phyloP scores from a whole-genome alignment of 2,113 vertebrate genomes.

The Phrynosoma platyrhinos region DNA sequence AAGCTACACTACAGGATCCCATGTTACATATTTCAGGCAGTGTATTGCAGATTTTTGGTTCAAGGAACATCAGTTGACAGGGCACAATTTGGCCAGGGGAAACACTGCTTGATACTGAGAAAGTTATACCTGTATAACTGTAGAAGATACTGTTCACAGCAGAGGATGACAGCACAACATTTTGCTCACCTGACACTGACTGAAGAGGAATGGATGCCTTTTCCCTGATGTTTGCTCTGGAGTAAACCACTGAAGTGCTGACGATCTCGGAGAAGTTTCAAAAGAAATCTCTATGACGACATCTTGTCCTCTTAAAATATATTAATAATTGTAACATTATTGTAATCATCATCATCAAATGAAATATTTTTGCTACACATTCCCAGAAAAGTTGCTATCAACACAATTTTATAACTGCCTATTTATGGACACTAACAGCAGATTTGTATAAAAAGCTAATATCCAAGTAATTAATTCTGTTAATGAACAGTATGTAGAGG shows the following conservation, averaged over 20 bases:
- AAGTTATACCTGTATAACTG: not conserved
- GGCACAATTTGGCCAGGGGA: not conserved
- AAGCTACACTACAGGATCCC: not conserved
- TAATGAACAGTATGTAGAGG: not conserved
- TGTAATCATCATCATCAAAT: not conserved
- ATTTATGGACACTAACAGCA: not conserved
- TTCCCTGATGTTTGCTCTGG: slow-evolving; percentile 95
- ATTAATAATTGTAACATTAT: slow-evolving; percentile 22
- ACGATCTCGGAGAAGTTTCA: slow-evolving; percentile 89
- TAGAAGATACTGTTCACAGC: not conserved
- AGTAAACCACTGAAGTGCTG: slow-evolving; percentile 94
- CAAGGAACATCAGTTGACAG: not conserved
- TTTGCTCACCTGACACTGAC: slow-evolving; percentile 90
- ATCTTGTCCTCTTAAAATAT: slow-evolving; percentile 88
- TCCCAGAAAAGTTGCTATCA: not conserved
- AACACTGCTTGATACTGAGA: not conserved
- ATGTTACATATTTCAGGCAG: not conserved
- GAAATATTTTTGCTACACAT: not conserved
- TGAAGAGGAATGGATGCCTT: slow-evolving; percentile 93
- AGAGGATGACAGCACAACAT: not conserved
- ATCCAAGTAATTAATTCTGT: not conserved
- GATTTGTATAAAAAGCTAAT: not conserved
- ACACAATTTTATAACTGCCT: not conserved
- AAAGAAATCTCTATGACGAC: slow-evolving; percentile 90
- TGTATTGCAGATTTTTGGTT: not conserved